Conservation (phyloP, 2,888 invertebrate species). For the Calameuta pallipes region DNA sequence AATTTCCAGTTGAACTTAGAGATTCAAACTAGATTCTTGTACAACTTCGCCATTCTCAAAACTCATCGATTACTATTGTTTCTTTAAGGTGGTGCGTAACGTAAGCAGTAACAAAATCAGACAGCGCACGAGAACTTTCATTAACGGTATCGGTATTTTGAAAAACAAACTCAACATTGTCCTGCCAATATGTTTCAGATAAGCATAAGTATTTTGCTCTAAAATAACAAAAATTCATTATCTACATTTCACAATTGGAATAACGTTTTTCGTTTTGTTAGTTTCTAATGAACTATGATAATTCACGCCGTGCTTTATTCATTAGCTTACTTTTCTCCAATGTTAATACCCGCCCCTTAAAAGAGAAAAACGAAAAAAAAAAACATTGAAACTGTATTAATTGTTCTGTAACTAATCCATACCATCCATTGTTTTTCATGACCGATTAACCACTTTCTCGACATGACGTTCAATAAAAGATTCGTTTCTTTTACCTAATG, state of each 20-base stretch:
- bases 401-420: not conserved
- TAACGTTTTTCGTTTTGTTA: not conserved
- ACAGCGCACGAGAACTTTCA: not conserved
- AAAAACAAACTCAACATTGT: not conserved
- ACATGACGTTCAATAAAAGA: not conserved
- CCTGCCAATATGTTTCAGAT: not conserved
- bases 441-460: not conserved
- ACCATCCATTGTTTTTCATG: not conserved
- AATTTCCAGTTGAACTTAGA: not conserved
- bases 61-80: slow-evolving; percentile 26
- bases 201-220: not conserved
- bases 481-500: not conserved
- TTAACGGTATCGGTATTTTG: not conserved
- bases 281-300: not conserved
- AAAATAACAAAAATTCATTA: not conserved
- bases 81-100: slow-evolving; percentile 49
- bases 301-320: not conserved
- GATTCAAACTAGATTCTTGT: not conserved
- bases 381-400: not conserved
- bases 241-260: not conserved
- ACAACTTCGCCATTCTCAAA: slow-evolving; percentile 15
- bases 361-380: not conserved
- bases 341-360: not conserved
- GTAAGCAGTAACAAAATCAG: slow-evolving; percentile 38
- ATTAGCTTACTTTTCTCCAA: not conserved